Base-by-base conservation (phyloP, 2,888 invertebrate species). In the Trichacis sp. region DNA sequence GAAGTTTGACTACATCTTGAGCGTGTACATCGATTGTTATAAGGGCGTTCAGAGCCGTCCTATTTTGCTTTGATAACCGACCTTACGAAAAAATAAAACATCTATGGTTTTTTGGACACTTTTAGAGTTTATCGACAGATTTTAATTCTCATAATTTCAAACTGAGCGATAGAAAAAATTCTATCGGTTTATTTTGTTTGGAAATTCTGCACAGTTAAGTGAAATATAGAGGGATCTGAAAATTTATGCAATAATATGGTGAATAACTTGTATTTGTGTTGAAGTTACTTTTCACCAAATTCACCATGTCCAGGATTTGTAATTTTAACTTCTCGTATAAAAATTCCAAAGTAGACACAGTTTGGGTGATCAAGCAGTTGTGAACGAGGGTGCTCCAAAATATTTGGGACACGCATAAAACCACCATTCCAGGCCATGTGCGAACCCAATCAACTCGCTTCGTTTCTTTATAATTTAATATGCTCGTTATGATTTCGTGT, bases 11-110 rank as follows among this genome's bases (percentile, higher is more conserved):
- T 0, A 94, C 93, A 83, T 95, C 94, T 82, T 93, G 90, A 1
- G 93, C 93, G 74, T 95, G 95, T 0, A 95, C 94, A 79, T 95
- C 94, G 65, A 94, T 91, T 33, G 93, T 93, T 48, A 95, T 93
- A 20, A 95, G 86, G 8, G 94, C 93, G 76, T 93, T 93, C 1
- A 95, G 87, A 1, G 94, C 93, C 55, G 92, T 92, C 74, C 93
- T 88, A 64, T 88, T 88, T 70, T 93, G 87, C 77, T 91, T 92
- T 4, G 89, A 88, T 52, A 94, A 84, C 74, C 89, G 88, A 1
- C 93, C 91, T 79, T 91, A n/a, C n/a, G 5, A 19, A 15, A 11
- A 11, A 55, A 49, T 24, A 8, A 24, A 24, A 24, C n/a, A n/a
- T n/a, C n/a, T n/a, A n/a, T n/a, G n/a, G n/a, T n/a, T n/a, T n/a